phyloP scores from a whole-genome alignment of 2,113 vertebrate species.

The Phodopus roborovskii region DNA sequence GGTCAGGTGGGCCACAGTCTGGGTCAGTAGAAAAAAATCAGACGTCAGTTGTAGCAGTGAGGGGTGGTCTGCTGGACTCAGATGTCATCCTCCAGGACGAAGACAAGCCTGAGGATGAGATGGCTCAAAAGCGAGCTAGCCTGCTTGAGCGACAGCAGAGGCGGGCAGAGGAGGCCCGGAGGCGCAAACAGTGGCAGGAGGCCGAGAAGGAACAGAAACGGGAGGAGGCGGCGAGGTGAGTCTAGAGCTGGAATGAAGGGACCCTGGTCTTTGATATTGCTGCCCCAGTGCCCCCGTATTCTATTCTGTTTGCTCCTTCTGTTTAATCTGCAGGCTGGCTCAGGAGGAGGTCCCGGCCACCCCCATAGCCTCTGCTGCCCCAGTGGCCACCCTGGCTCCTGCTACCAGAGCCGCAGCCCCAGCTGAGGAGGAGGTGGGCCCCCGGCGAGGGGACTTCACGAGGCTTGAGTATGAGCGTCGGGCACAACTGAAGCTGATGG shows the following conservation, averaged over 20 bases:
- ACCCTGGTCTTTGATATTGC: no score
- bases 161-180: constrained; percentile 90
- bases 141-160: constrained; percentile 94
- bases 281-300: fast-evolving
- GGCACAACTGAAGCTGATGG: constrained; percentile 95
- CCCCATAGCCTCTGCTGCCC: not conserved
- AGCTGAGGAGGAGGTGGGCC: constrained; percentile 83
- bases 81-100: constrained; percentile 83
- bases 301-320: not conserved
- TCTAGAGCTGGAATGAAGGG: fast-evolving
- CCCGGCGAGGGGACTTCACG: constrained; percentile 91
- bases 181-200: constrained; percentile 91
- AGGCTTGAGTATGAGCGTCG: constrained; percentile 91
- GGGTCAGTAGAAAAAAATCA: no score
- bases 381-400: not conserved
- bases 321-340: constrained; percentile 36
- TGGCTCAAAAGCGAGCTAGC: constrained; percentile 92
- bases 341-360: constrained; percentile 49
- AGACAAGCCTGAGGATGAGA: constrained; percentile 90
- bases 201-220: constrained; percentile 89
- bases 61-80: not conserved
- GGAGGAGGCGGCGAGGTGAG: constrained; percentile 86
- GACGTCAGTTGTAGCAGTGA: not conserved
- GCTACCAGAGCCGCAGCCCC: constrained; percentile 68
- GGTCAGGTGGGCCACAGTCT: not conserved